Percentiles rank a stretch among this genome's conserved stretches.
Evolutionary conservation across 2,888 invertebrate genomes (phyloP).

Genomic region (Drosophila robusta): DNA sequence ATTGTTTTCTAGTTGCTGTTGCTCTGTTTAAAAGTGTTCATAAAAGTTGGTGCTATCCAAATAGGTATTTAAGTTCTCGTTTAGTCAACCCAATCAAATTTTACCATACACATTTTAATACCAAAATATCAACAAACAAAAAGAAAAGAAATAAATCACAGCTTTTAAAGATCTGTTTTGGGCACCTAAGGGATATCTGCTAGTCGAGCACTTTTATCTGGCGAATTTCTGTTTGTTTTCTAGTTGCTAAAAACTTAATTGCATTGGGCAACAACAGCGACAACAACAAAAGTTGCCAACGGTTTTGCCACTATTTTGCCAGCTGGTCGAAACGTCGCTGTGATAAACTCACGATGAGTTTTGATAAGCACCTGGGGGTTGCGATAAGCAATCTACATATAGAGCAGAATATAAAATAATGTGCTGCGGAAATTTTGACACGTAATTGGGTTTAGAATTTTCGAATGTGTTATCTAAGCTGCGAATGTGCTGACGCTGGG

Average conservation of each 20-base stretch:
- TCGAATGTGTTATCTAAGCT: conserved; percentile 48
- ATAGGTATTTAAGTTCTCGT: no score
- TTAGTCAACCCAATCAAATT: no score
- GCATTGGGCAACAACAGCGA: conserved; percentile 5
- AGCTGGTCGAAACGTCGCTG: conserved; percentile 14
- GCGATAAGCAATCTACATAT: conserved; percentile 57
- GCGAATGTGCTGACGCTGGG: conserved; percentile 2
- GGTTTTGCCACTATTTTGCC: conserved; percentile 6
- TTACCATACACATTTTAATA: no score
- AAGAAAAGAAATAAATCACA: no score
- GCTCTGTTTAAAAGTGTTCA: no score
- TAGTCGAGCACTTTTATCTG: neutral
- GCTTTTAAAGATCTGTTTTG: no score
- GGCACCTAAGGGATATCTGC: neutral
- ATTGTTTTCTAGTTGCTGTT: no score
- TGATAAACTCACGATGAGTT: conserved; percentile 17
- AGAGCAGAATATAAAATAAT: neutral
- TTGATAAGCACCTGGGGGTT: conserved; percentile 36
- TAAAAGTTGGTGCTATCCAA: no score
- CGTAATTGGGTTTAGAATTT: conserved; percentile 46
- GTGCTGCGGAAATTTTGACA: conserved; percentile 38
- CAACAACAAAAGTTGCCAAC: neutral
- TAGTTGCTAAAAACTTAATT: conserved; percentile 20
- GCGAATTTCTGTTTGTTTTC: neutral
- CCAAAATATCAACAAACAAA: no score